Percentiles rank a stretch among this genome's conserved stretches.
Evolutionary conservation across 2,888 invertebrate genomes (phyloP).

Genomic region (Heterodera filipjevi): DNA sequence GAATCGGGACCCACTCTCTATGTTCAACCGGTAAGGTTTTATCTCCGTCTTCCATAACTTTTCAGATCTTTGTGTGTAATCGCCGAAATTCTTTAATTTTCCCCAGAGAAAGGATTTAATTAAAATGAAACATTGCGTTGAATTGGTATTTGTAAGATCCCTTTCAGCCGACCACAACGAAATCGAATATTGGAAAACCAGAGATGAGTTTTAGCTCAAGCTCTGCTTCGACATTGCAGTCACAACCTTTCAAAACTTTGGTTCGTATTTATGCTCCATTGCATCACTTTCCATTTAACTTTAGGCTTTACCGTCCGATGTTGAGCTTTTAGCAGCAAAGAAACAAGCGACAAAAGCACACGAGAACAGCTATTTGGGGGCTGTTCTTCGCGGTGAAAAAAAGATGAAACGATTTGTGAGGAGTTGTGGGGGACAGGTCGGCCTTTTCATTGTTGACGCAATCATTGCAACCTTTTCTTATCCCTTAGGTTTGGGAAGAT

Average conservation of each 20-base stretch:
- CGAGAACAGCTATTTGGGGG: constrained; percentile 51
- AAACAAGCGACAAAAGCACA: constrained; percentile 49
- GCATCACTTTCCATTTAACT: constrained; percentile 7
- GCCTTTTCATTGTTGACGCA: not conserved
- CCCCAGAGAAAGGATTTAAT: no score
- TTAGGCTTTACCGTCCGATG: constrained; percentile 57
- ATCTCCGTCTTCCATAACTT: no score
- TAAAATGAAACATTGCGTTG: no score
- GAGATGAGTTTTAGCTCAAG: constrained; percentile 19
- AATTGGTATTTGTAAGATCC: no score
- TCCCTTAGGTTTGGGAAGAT: constrained; percentile 86
- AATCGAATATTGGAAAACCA: not conserved
- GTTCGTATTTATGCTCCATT: not conserved
- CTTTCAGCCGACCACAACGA: constrained; percentile 4
- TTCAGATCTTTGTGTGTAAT: no score
- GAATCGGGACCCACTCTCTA: constrained; percentile 41
- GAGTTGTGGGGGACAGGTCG: constrained; percentile 59
- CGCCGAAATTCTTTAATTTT: no score
- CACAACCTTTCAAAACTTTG: constrained; percentile 18
- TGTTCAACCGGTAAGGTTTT: not conserved
- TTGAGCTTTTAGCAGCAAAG: constrained; percentile 57
- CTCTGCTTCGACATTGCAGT: not conserved
- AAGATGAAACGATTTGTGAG: constrained; percentile 62
- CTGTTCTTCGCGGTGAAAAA: constrained; percentile 57
- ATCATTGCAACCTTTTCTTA: constrained; percentile 24